These are phyloP conservation scores for Lasius platythorax DNA, from an alignment of 2,888 invertebrate species.

Conservation along the genomic window DNA sequence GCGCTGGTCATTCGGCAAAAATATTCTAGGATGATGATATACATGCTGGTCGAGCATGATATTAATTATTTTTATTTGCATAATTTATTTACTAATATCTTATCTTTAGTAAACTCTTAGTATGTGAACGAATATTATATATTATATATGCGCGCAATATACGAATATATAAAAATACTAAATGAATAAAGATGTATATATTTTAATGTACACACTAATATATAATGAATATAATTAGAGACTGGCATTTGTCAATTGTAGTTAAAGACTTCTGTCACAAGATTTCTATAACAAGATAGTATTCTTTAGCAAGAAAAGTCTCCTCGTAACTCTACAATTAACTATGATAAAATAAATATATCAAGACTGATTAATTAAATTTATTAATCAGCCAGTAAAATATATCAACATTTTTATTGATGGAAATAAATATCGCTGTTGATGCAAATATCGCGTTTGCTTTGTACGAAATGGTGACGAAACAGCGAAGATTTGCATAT, in stretches of 20 bases:
- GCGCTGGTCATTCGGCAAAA: neutral
- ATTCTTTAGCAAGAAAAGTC: neutral
- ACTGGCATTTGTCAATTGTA: neutral
- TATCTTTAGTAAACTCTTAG: neutral
- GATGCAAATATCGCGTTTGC: neutral
- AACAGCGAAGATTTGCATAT: neutral
- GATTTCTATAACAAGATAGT: neutral
- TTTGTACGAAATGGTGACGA: neutral
- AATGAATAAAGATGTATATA: neutral
- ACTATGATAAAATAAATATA: neutral
- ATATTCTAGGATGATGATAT: neutral
- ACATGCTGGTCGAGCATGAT: too few species aligned
- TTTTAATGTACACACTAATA: neutral
- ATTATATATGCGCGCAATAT: too few species aligned
- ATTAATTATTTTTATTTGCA: neutral
- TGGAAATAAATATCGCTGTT: neutral
- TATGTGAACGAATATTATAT: neutral
- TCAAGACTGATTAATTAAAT: neutral
- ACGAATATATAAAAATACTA: neutral
- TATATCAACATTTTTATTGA: neutral
- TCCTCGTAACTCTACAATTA: neutral
- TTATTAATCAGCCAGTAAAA: neutral
- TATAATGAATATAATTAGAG: neutral
- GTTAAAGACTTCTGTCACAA: neutral
- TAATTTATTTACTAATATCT: constrained; percentile 7